Evolutionary conservation across 2,797 vertebrate species (phyloP).

Genomic region (Enteromius paludinosus): DNA sequence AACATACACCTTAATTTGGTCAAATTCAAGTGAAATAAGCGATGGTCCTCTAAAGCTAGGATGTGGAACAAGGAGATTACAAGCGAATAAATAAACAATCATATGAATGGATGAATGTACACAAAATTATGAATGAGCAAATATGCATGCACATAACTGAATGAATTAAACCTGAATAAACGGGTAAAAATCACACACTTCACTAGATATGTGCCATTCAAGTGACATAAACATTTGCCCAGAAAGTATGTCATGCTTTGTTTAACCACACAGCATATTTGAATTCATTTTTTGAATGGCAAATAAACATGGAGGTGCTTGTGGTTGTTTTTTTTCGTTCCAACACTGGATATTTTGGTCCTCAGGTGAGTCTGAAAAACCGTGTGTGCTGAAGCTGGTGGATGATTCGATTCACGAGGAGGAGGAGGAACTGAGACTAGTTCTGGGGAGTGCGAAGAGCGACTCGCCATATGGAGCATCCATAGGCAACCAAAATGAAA

Average conservation of each 20-base stretch:
- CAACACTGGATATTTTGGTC: not conserved
- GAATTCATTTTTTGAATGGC: not conserved
- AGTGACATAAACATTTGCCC: not conserved
- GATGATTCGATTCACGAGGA: slow-evolving; percentile 89
- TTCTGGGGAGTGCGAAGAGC: slow-evolving; percentile 87
- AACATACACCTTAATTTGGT: not conserved
- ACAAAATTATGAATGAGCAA: not conserved
- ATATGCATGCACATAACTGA: too few relatives aligned
- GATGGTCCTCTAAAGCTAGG: not conserved
- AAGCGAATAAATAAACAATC: not conserved
- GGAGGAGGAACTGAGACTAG: slow-evolving; percentile 88
- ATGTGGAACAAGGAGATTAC: not conserved
- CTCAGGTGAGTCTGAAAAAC: slow-evolving; percentile 88
- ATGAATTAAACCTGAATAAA: not conserved
- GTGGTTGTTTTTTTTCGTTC: not conserved
- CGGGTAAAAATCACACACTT: not conserved
- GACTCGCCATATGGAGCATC: slow-evolving; percentile 87
- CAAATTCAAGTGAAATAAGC: not conserved
- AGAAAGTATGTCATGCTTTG: not conserved
- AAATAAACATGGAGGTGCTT: not conserved
- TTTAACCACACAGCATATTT: not conserved
- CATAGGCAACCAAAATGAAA: slow-evolving; percentile 87
- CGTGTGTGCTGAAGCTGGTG: slow-evolving; percentile 82
- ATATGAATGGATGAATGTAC: not conserved
- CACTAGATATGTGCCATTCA: not conserved